Conservation (phyloP, 1,140 invertebrate species). For the Pseudomyrmex flavicornis region DNA sequence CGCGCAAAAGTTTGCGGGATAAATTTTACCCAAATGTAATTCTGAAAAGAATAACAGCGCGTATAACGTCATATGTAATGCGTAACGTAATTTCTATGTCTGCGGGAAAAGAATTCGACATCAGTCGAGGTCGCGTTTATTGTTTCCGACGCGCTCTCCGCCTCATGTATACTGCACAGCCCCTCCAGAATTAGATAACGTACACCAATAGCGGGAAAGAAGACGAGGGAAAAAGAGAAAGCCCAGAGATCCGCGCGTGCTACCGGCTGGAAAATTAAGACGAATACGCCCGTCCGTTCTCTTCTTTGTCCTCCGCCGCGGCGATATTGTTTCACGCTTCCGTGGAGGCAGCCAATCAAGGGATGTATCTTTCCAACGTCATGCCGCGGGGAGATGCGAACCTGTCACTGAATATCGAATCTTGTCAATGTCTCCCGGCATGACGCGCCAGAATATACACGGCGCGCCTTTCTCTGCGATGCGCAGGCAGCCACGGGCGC, state of each 20-base stretch:
- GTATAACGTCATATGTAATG: not conserved
- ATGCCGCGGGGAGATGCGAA: slow-evolving; percentile 53
- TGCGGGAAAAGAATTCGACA: not conserved
- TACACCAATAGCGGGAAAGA: slow-evolving; percentile 12
- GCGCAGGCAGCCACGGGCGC: not conserved
- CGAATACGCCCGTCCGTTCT: slow-evolving; percentile 14
- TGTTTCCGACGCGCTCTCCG: slow-evolving; percentile 42
- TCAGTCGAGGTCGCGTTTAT: slow-evolving; percentile 31
- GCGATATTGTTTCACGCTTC: slow-evolving; percentile 68
- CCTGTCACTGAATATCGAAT: slow-evolving; percentile 55
- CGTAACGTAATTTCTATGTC: not conserved
- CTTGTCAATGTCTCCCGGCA: slow-evolving; percentile 28
- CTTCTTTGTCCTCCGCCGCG: not conserved
- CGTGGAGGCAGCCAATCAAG: slow-evolving; percentile 64
- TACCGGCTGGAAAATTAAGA: slow-evolving; percentile 68
- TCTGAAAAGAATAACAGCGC: not conserved
- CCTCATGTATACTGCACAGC: slow-evolving; percentile 60
- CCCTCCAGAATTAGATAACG: slow-evolving; percentile 59
- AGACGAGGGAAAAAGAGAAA: not conserved
- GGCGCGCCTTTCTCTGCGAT: not conserved
- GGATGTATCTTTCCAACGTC: slow-evolving; percentile 26
- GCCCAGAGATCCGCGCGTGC: slow-evolving; percentile 16
- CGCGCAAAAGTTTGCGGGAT: not conserved
- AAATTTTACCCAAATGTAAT: not conserved
- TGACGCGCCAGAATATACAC: slow-evolving; percentile 6